These are phyloP conservation scores for Adelognathus sp. DNA, from an alignment of 2,888 invertebrate species.

Conservation along the genomic window DNA sequence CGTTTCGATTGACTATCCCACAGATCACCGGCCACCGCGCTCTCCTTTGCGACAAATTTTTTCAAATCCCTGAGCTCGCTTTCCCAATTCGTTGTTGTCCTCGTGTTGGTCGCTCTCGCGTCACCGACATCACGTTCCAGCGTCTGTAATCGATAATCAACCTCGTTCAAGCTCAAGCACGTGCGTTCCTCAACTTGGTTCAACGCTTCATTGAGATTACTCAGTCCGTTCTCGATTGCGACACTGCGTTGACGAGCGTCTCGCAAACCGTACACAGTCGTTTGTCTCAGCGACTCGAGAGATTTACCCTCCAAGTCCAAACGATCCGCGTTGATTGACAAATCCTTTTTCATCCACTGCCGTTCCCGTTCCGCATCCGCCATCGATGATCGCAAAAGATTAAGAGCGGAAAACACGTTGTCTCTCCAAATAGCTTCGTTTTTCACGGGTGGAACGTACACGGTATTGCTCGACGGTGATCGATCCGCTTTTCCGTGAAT, in stretches of 20 bases:
- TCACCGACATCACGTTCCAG: constrained; percentile 60
- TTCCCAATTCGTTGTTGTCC: constrained; percentile 58
- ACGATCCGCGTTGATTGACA: constrained; percentile 60
- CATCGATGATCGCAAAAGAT: constrained; percentile 66
- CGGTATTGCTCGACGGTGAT: background rate
- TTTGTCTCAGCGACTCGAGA: constrained; percentile 63
- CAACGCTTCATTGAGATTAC: constrained; percentile 61
- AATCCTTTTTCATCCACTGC: constrained; percentile 60
- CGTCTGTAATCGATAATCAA: constrained; percentile 62
- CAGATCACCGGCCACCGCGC: constrained; percentile 75
- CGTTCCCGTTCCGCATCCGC: constrained; percentile 68
- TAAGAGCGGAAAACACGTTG: constrained; percentile 69
- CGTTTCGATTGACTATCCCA: constrained; percentile 79
- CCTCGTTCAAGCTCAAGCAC: constrained; percentile 62
- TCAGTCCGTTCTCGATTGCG: constrained; percentile 59
- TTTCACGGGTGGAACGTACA: constrained; percentile 58
- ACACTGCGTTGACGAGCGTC: constrained; percentile 45
- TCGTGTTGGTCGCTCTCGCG: constrained; percentile 54
- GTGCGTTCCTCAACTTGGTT: constrained; percentile 63
- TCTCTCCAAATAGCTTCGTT: constrained; percentile 71
- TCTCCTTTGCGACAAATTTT: constrained; percentile 78
- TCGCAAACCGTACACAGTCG: constrained; percentile 60
- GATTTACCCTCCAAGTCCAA: constrained; percentile 64
- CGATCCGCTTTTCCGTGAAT: background rate
- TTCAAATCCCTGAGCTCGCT: constrained; percentile 75